Evolutionary conservation across 1,140 invertebrate genomes (phyloP), one percentile per base, ranked within the genome.

Genomic region (Ceratosolen solmsi): DNA sequence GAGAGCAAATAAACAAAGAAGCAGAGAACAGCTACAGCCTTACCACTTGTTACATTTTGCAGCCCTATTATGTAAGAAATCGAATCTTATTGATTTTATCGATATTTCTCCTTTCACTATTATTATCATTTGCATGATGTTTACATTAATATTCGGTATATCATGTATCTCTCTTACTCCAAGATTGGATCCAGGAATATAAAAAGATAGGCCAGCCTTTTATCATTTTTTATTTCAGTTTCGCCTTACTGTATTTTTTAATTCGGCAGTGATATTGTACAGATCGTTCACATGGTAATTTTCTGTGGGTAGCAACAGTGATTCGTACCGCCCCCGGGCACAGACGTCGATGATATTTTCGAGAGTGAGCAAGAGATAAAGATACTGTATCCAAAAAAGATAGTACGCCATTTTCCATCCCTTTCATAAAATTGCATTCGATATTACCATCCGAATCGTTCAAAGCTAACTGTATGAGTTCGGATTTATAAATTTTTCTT

Each of bases 231-330:
- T 75, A 65, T 80, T 72, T 33, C 41, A 73, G 54, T 80, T 72
- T 30, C 58, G 38, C 38, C 25, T 58, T 5, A 51, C 56, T 73
- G 3, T 30, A 20, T 74, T 73, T 63, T 74, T 80, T 80, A 80
- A 80, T 54, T 75, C 30, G 33, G 27, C 25, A 51, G 2, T 83
- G 85, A 86, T 88, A 89, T 89, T 89, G 86, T 86, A 38, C 56
- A 60, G 89, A 87, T 88, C 86, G 88, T 85, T 89, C 88, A 87
- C 87, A 89, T 89, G 88, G 90, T 90, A 90, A 90, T 90, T 90
- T 90, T 89, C 86, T 85, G 84, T 86, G 38, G 63, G 15, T n/a
- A 72, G 54, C 38, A 56, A 88, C 51, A 79, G 54, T 58, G 56
- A 88, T 85, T 85, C 86, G 84, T 79, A 84, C 84, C 80, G 82